phyloP scores from a whole-genome alignment of 2,888 invertebrate genomes.

The Sialis lutaria region DNA sequence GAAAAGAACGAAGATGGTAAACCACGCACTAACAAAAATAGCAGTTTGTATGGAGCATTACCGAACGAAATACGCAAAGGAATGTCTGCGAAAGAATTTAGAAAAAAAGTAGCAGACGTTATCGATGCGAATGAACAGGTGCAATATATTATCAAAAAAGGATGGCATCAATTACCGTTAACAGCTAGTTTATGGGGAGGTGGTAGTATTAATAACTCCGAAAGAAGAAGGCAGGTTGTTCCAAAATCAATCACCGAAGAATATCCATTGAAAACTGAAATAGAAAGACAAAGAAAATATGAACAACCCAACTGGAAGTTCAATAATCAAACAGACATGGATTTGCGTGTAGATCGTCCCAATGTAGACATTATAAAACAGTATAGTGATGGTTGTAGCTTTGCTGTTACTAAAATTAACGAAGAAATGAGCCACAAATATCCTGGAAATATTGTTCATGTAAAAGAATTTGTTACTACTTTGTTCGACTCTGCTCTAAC shows the following conservation, averaged over 20 bases:
- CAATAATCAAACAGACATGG: not conserved
- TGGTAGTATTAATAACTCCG: no score
- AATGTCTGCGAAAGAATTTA: conserved; percentile 3
- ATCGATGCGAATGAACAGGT: conserved; percentile 4
- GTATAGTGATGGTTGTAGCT: no score
- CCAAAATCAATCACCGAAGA: no score
- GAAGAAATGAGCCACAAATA: no score
- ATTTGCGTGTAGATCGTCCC: not conserved
- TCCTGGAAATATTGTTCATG: no score
- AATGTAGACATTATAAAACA: no score
- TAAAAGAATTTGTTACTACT: no score
- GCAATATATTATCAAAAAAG: conserved; percentile 3
- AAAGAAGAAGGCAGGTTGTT: no score
- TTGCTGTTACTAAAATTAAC: no score
- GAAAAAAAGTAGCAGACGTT: conserved; percentile 2
- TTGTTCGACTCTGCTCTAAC: no score
- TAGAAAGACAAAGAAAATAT: not conserved
- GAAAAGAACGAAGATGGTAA: not conserved
- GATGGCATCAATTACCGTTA: conserved; percentile 3
- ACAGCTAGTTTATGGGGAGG: not conserved
- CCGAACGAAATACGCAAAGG: conserved; percentile 1
- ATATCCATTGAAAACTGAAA: not conserved
- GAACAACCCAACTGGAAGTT: not conserved
- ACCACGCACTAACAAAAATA: not conserved
- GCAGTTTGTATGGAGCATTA: conserved; percentile 6